Conservation (phyloP, 1,140 invertebrate genomes). For the Metopolophium dirhodum region DNA sequence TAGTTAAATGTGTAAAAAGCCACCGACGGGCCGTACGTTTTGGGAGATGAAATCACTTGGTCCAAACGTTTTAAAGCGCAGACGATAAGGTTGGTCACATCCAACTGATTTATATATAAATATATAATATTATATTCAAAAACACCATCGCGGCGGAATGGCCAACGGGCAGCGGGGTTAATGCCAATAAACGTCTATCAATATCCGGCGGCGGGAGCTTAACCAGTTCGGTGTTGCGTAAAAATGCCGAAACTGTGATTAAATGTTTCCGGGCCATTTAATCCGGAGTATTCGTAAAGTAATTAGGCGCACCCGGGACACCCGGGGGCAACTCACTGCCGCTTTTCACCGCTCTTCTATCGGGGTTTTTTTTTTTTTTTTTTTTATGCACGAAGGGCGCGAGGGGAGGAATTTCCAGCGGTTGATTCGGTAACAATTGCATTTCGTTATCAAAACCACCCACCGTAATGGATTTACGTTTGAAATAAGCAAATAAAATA, state of each 20-base stretch:
- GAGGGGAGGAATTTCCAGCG: conserved; percentile 19
- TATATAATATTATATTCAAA: not conserved
- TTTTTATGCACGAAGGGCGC: not conserved
- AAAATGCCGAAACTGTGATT: conserved; percentile 56
- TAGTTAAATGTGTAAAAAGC: not conserved
- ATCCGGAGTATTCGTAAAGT: conserved; percentile 55
- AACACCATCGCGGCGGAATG: not conserved
- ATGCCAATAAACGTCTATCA: conserved; percentile 53
- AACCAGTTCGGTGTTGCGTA: conserved; percentile 55
- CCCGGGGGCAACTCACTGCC: not conserved
- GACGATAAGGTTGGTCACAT: not conserved
- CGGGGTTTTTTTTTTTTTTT: not conserved
- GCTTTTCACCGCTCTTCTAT: not conserved
- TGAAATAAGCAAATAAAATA: conserved; percentile 44
- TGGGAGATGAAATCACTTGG: not conserved
- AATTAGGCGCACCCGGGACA: conserved; percentile 55
- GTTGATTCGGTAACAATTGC: conserved; percentile 56
- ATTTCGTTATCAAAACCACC: conserved; percentile 43
- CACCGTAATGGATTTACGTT: conserved; percentile 43
- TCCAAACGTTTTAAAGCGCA: not conserved
- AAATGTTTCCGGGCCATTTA: conserved; percentile 55
- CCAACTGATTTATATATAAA: not conserved
- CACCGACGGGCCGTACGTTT: not conserved
- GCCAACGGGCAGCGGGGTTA: not conserved
- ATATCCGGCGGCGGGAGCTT: conserved; percentile 40